Percentiles rank a stretch among this genome's conserved stretches.
Evolutionary conservation across 2,888 invertebrate genomes (phyloP).

Genomic region (Blera fallax): DNA sequence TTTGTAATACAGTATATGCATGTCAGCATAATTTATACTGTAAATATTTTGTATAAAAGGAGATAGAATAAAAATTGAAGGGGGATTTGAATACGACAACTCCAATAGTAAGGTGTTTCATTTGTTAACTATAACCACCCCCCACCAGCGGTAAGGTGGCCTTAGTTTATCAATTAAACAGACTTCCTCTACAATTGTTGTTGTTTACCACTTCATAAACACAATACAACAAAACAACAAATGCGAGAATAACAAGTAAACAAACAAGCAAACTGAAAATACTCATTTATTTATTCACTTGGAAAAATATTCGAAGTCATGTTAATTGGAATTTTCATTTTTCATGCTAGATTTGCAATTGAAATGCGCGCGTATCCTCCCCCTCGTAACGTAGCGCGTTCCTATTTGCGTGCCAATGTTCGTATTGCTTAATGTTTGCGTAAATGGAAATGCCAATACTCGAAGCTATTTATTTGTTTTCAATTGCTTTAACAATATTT

Average conservation of each 20-base stretch:
- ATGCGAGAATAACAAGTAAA: slow-evolving; percentile 58
- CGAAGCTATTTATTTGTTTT: slow-evolving; percentile 70
- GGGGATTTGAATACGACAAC: too few species aligned
- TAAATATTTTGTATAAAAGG: too few species aligned
- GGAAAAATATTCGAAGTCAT: slow-evolving; percentile 73
- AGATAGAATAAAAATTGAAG: too few species aligned
- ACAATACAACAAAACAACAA: slow-evolving; percentile 57
- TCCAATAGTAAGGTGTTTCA: too few species aligned
- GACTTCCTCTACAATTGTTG: slow-evolving; percentile 46
- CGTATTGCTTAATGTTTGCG: slow-evolving; percentile 56
- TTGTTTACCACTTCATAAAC: slow-evolving; percentile 62
- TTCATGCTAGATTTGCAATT: slow-evolving; percentile 72
- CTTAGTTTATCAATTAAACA: too few species aligned
- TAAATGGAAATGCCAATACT: slow-evolving; percentile 67
- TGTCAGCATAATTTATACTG: too few species aligned
- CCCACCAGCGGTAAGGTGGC: too few species aligned
- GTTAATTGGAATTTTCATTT: slow-evolving; percentile 72
- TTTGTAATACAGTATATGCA: too few species aligned
- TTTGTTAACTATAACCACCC: too few species aligned
- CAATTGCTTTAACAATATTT: slow-evolving; percentile 66
- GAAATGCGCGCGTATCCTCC: slow-evolving; percentile 60
- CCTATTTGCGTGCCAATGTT: slow-evolving; percentile 10
- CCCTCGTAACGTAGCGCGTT: not conserved
- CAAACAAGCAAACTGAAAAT: slow-evolving; percentile 66
- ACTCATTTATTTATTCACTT: slow-evolving; percentile 73